A percentile compares a stretch with the other conserved stretches of the same genome.
Conservation (phyloP, 2,113 vertebrate genomes). For the Cyanoliseus patagonus region DNA sequence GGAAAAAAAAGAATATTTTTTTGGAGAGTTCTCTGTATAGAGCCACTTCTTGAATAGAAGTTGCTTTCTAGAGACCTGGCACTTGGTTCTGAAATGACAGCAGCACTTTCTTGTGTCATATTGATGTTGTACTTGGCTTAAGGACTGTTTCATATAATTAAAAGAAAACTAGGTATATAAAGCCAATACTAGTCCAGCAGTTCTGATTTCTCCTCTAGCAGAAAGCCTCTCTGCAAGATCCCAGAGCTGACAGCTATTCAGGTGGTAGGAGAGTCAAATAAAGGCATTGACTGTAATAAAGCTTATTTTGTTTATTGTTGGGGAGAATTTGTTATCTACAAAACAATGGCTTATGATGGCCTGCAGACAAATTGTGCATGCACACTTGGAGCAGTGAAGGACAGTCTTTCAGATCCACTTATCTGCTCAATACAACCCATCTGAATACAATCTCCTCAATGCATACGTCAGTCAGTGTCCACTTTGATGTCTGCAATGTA, state of each 20-base stretch:
- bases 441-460: background rate
- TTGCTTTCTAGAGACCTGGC: background rate
- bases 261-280: background rate
- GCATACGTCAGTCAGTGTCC: background rate
- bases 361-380: background rate
- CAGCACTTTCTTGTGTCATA: background rate
- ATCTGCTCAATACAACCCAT: fast-evolving
- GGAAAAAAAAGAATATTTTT: background rate
- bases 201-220: background rate
- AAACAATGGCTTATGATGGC: background rate
- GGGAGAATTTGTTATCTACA: background rate
- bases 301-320: background rate
- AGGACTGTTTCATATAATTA: background rate
- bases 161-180: background rate
- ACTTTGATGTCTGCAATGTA: background rate
- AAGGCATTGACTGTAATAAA: background rate
- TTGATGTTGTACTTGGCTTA: background rate
- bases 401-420: background rate
- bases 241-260: background rate
- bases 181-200: background rate
- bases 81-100: background rate
- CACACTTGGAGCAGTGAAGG: background rate
- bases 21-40: background rate
- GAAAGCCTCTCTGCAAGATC: background rate
- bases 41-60: background rate